Base-by-base conservation (phyloP, 1,140 invertebrate genomes). In the Homarus americanus region DNA sequence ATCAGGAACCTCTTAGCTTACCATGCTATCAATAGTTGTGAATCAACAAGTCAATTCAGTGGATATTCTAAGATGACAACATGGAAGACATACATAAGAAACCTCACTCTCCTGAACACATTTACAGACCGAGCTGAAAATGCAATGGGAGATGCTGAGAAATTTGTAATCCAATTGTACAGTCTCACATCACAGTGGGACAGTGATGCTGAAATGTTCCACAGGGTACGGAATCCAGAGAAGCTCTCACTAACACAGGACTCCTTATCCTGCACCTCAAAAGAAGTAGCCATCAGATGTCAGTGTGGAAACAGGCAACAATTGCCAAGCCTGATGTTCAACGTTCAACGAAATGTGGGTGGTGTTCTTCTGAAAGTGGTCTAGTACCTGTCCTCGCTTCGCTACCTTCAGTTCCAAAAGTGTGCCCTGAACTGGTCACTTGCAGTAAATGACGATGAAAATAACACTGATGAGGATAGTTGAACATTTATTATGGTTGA, bases 21-120 rank as follows among this genome's bases (percentile, higher is more conserved):
- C 5, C 41, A 82, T 82, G 79, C 41, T 49, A 82, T 44, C 41
- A 82, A 15, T 24, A 20, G 79, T 36, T 82, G 5, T 58, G 79
- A 82, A n/a, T 53, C 41, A 49, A 82, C 79, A 82, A 82, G 79
- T 58, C 79, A 82, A 44, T 82, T 82, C 49, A 49, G 79, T 82
- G 79, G 79, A 10, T 53, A 58, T 82, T 49, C 41, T 2, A 82
- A 82, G 41, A 40, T 79, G 32, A 79, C 72, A 73, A 34, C 76
- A 40, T 79, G 79, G 24, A 24, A 49, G 41, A 53, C 5, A 82
- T 53, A 53, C 2, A 82, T 17, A 53, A n/a, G 40, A 53, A 58
- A 82, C 49, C 79, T 17, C 24, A 53, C 79, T 53, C 10, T 49
- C 79, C 49, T 82, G 0, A 58, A 49, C 49, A 49, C 79, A 82